Percentiles rank a stretch among this genome's conserved stretches.
Evolutionary conservation across 2,888 invertebrate genomes (phyloP).

Genomic region (Perdita meconis): DNA sequence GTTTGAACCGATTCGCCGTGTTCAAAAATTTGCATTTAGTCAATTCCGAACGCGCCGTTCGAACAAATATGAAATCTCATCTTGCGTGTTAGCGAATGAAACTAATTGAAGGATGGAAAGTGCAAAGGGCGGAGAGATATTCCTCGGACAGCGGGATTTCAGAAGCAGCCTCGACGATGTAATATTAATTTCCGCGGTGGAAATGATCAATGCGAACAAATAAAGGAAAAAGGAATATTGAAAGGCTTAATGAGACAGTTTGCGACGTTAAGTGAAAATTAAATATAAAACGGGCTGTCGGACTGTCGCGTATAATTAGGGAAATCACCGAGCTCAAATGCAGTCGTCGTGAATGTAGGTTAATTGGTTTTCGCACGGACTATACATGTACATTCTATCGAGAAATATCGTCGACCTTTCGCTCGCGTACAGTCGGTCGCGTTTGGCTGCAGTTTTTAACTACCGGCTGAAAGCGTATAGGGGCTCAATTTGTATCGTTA

Average conservation of each 20-base stretch:
- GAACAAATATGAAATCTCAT: too few species aligned
- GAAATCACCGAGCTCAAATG: conserved; percentile 51
- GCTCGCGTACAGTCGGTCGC: background rate
- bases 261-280: conserved; percentile 31
- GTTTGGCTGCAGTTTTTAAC: conserved; percentile 55
- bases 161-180: background rate
- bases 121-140: background rate
- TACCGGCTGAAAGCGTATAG: conserved; percentile 38
- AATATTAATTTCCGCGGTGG: background rate
- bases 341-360: conserved; percentile 55
- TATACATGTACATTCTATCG: conserved; percentile 38
- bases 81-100: too few species aligned
- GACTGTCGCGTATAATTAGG: conserved; percentile 54
- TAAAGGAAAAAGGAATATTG: background rate
- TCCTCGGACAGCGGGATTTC: background rate
- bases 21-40: background rate
- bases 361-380: conserved; percentile 59
- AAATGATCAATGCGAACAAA: background rate
- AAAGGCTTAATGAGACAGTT: conserved; percentile 5
- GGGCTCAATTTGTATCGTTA: conserved; percentile 33
- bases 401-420: conserved; percentile 29
- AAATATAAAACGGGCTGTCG: conserved; percentile 47
- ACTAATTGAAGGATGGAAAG: too few species aligned
- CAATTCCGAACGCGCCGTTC: background rate
- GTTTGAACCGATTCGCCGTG: background rate